phyloP scores from a whole-genome alignment of 2,797 vertebrate species.

The Gallinago nigripennis region DNA sequence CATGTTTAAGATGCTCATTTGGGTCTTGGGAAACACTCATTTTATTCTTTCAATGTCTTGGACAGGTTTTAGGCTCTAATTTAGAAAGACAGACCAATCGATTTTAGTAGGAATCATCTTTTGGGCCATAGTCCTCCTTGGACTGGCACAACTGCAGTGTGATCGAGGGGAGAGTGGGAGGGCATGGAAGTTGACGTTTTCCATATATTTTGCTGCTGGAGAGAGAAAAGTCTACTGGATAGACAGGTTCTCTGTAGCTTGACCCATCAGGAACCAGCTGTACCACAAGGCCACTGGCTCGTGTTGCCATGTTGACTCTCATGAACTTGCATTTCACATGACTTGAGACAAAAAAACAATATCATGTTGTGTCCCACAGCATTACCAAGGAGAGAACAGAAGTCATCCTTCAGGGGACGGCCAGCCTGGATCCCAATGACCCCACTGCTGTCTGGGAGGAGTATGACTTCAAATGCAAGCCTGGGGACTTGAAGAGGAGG shows the following conservation, averaged over 20 bases:
- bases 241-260: neutral
- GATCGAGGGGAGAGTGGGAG: neutral
- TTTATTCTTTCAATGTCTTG: neutral
- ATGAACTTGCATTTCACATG: fast-evolving
- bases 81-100: neutral
- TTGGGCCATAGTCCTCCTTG: neutral
- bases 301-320: fast-evolving
- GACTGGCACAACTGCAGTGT: neutral
- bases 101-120: neutral
- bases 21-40: neutral
- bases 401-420: slow-evolving; percentile 90
- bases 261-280: neutral
- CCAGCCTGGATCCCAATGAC: slow-evolving; percentile 83
- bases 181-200: neutral
- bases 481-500: slow-evolving; percentile 80
- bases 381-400: slow-evolving; percentile 93
- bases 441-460: slow-evolving; percentile 89
- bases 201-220: neutral
- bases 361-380: slow-evolving; percentile 61
- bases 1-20: neutral
- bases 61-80: neutral
- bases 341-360: neutral
- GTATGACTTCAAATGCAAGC: slow-evolving; percentile 94
- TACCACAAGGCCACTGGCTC: neutral
- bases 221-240: neutral